Percentiles rank a stretch among this genome's conserved stretches.
phyloP scores from a whole-genome alignment of 2,888 invertebrate species.

The Lasioglossum zephyrum region DNA sequence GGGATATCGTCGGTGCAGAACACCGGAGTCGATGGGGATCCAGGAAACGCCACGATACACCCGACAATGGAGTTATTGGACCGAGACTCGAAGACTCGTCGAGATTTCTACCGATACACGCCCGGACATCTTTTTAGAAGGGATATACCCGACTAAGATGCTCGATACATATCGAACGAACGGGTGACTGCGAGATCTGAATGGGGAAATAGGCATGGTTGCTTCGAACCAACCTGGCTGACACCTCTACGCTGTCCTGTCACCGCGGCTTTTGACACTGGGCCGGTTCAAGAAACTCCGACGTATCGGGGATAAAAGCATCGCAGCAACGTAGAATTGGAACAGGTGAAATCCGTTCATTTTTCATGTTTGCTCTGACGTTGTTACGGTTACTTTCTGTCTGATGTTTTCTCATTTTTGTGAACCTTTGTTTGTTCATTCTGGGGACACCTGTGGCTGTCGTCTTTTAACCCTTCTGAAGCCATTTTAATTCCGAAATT shows the following conservation, averaged over 20 bases:
- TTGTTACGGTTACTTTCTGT: no score
- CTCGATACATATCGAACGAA: slow-evolving; percentile 3
- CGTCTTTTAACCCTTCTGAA: no score
- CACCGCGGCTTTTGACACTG: background rate
- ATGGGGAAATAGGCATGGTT: background rate
- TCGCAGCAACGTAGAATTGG: no score
- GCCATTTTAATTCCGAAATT: no score
- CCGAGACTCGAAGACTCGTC: slow-evolving; percentile 45
- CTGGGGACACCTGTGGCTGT: no score
- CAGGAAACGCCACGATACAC: slow-evolving; percentile 60
- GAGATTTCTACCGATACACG: slow-evolving; percentile 50
- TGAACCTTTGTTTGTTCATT: no score
- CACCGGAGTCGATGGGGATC: slow-evolving; percentile 63
- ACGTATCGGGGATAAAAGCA: background rate
- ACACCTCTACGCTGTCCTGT: background rate
- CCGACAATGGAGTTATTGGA: slow-evolving; percentile 65
- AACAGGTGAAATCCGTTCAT: no score
- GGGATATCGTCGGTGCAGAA: slow-evolving; percentile 65
- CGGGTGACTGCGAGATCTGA: background rate
- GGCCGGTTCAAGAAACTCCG: background rate
- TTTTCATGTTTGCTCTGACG: no score
- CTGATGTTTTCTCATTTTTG: no score
- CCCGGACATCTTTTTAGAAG: slow-evolving; percentile 28
- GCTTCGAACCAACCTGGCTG: background rate
- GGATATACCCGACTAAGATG: slow-evolving; percentile 22